Conservation (phyloP, 2,113 vertebrate species). For the Cygnus buccinator region DNA sequence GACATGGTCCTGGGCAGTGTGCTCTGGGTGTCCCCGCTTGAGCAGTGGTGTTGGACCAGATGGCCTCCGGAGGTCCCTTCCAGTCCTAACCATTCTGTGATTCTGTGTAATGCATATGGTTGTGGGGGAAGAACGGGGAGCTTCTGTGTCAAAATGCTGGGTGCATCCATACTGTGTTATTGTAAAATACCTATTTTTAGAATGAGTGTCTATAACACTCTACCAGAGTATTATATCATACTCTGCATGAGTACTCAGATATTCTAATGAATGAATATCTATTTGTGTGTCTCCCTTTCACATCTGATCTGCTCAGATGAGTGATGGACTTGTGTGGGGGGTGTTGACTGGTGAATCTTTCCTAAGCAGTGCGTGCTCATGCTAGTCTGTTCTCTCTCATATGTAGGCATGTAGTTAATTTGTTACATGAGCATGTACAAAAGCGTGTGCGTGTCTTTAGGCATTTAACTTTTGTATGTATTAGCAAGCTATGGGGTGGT, state of each 20-base stretch:
- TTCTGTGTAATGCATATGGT: background rate
- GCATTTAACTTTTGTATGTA: background rate
- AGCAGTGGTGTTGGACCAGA: background rate
- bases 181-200: conserved; percentile 60
- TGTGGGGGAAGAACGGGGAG: background rate
- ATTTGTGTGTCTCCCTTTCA: conserved; percentile 58
- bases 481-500: background rate
- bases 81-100: background rate
- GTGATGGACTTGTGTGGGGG: conserved; percentile 44
- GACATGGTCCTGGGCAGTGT: background rate
- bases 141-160: conserved; percentile 7
- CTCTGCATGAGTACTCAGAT: too few relatives aligned
- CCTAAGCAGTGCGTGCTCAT: background rate
- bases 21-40: too few relatives aligned
- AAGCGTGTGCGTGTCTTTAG: background rate
- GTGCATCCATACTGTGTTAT: conserved; percentile 21
- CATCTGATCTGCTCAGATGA: conserved; percentile 35
- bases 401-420: background rate
- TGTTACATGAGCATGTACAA: background rate
- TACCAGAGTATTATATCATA: too few relatives aligned
- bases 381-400: background rate
- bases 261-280: background rate
- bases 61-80: background rate
- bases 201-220: background rate
- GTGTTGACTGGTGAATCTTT: conserved; percentile 23